Conservation (phyloP, 23 tunicate species). For the Halocynthia aurantium region DNA sequence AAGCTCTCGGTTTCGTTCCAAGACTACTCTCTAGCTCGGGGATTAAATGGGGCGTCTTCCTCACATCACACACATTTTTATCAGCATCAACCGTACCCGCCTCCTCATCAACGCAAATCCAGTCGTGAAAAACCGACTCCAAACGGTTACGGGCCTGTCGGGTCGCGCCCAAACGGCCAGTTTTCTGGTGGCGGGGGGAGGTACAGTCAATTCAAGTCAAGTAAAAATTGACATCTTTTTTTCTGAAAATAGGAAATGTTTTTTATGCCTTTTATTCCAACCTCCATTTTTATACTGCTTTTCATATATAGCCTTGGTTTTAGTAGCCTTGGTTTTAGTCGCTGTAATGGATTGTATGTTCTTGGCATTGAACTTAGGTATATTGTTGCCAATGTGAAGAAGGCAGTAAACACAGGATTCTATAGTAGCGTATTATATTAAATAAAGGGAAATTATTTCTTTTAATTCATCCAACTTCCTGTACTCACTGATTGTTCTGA, state of each 20-base stretch:
- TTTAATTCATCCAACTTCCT: too few relatives aligned
- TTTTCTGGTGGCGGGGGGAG: background rate
- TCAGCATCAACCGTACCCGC: constrained; percentile 18
- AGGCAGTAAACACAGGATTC: too few relatives aligned
- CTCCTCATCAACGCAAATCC: constrained; percentile 23
- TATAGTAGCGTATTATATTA: too few relatives aligned
- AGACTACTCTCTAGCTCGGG: constrained; percentile 38
- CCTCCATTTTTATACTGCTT: constrained; percentile 5
- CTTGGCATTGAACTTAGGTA: too few relatives aligned
- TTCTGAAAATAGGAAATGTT: background rate
- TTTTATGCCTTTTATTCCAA: constrained; percentile 15
- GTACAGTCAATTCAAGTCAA: background rate
- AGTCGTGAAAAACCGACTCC: constrained; percentile 15
- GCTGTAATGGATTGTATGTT: too few relatives aligned
- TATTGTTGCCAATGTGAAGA: too few relatives aligned
- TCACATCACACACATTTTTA: constrained; percentile 1
- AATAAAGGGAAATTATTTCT: too few relatives aligned
- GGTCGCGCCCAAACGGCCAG: constrained; percentile 5
- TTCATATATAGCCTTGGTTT: constrained; percentile 1
- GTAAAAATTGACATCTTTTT: background rate
- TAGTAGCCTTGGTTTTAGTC: too few relatives aligned
- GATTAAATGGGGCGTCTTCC: constrained; percentile 9
- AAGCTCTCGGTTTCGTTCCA: constrained; percentile 70
- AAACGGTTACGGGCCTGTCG: background rate
- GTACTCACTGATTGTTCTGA: too few relatives aligned